Percentiles rank a stretch among this genome's conserved stretches.
phyloP scores from a whole-genome alignment of 2,797 vertebrate species.

The Natrix natrix region DNA sequence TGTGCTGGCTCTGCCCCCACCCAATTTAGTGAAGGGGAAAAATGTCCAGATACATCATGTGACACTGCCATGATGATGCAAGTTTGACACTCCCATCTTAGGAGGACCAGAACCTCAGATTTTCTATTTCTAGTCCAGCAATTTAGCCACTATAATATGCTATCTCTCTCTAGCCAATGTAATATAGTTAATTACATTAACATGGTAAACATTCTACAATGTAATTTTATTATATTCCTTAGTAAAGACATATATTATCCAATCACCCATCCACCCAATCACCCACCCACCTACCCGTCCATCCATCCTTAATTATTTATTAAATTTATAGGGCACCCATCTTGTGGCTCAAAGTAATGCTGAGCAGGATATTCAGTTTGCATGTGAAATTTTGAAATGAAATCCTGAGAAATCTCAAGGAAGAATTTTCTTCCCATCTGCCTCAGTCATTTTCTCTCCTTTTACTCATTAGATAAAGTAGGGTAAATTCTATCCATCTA shows the following conservation, averaged over 20 bases:
- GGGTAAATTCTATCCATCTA: not conserved
- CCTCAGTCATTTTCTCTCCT: not conserved
- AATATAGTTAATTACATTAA: not conserved
- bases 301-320: too few relatives aligned
- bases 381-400: not conserved
- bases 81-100: not conserved
- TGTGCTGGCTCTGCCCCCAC: too few relatives aligned
- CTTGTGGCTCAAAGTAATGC: not conserved
- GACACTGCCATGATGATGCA: too few relatives aligned
- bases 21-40: fast-evolving
- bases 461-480: not conserved
- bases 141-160: not conserved
- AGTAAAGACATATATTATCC: not conserved
- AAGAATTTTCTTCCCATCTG: not conserved
- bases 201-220: not conserved
- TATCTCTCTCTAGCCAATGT: not conserved
- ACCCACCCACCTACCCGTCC: too few relatives aligned
- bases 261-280: fast-evolving
- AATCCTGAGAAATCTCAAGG: not conserved
- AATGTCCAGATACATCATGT: too few relatives aligned
- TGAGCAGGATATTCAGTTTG: not conserved
- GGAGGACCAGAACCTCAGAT: not conserved
- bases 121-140: not conserved
- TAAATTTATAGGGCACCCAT: not conserved
- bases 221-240: not conserved